phyloP scores from a whole-genome alignment of 2,113 vertebrate species.

The Cebus imitator region DNA sequence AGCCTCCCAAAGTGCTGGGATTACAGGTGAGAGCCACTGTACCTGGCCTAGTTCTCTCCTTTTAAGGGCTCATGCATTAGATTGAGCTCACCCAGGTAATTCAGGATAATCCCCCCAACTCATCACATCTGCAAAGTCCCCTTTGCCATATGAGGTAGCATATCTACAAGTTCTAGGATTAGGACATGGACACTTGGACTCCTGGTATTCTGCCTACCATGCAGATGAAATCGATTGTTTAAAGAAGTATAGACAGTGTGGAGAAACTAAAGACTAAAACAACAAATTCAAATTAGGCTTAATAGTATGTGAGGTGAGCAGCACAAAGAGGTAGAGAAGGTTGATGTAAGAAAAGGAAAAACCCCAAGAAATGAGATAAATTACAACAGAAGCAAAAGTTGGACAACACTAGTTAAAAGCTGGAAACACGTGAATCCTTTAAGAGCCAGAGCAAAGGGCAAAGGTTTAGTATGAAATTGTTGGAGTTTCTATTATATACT shows the following conservation, averaged over 20 bases:
- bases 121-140: background rate
- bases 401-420: background rate
- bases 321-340: background rate
- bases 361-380: background rate
- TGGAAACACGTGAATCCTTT: background rate
- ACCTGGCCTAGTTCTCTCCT: too few relatives aligned
- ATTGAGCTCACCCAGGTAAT: background rate
- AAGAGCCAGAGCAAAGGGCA: background rate
- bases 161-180: too few relatives aligned
- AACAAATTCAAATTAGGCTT: background rate
- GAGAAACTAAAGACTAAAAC: background rate
- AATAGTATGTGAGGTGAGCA: background rate
- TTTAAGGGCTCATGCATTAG: background rate
- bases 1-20: too few relatives aligned
- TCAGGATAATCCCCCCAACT: background rate
- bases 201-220: background rate
- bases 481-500: background rate
- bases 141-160: background rate
- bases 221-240: background rate
- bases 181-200: background rate
- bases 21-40: too few relatives aligned
- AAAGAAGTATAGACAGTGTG: background rate
- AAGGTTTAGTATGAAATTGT: background rate
- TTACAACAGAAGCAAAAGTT: background rate
- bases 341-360: background rate